A percentile compares a stretch with the other conserved stretches of the same genome.
Evolutionary conservation across 2,797 vertebrate genomes (phyloP).

Genomic region (Spatula clypeata): DNA sequence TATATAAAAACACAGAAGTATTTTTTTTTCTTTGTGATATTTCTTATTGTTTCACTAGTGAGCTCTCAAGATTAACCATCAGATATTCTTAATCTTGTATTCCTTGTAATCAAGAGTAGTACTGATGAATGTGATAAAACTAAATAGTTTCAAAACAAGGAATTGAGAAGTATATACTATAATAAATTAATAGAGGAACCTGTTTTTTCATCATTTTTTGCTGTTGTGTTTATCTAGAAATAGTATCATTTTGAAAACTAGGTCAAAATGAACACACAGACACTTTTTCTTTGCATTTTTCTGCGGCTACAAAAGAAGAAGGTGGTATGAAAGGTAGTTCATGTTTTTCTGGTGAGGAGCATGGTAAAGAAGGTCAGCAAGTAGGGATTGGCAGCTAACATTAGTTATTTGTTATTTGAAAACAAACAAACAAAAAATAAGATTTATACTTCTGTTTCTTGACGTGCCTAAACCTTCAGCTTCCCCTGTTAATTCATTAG

Average conservation of each 20-base stretch:
- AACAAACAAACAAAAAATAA: background rate
- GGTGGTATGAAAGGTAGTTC: background rate
- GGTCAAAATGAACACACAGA: background rate
- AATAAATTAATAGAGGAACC: background rate
- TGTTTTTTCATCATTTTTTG: background rate
- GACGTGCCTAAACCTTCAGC: background rate
- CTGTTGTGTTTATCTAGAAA: background rate
- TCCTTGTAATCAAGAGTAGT: background rate
- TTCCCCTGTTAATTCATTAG: background rate
- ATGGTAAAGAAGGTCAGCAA: background rate
- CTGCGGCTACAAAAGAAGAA: background rate
- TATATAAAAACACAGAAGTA: background rate
- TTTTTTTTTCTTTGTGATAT: background rate
- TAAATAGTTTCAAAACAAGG: background rate
- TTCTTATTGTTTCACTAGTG: background rate
- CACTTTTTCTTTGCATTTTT: background rate
- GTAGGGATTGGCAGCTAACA: background rate
- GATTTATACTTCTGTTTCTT: background rate
- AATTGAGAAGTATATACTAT: background rate
- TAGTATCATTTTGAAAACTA: background rate
- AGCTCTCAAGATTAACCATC: rapidly evolving
- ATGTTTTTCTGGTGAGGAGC: background rate
- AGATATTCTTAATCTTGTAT: background rate
- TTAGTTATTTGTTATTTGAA: background rate
- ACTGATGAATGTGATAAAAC: background rate